Percentiles rank a stretch among this genome's conserved stretches.
Evolutionary conservation across 2,797 vertebrate species (phyloP).

Genomic region (Periparus ater): DNA sequence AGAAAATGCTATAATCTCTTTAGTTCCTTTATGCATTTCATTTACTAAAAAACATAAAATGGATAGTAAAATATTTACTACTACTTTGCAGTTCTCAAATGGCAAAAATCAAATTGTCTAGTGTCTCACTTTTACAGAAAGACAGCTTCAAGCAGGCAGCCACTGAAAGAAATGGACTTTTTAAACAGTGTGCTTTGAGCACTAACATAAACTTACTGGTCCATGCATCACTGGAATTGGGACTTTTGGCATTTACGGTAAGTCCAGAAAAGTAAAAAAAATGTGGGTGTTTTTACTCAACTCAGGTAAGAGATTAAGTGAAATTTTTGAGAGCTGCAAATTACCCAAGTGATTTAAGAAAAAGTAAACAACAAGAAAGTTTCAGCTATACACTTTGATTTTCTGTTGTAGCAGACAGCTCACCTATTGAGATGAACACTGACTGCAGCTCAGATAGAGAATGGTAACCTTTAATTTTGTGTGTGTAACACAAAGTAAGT

Average conservation of each 20-base stretch:
- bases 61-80: conserved; percentile 77
- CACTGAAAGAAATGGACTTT: neutral
- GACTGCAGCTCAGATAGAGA: neutral
- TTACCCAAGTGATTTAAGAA: neutral
- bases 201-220: neutral
- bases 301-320: neutral
- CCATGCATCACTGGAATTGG: neutral
- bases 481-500: neutral
- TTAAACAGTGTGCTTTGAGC: neutral
- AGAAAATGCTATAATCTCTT: conserved; percentile 65
- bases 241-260: neutral
- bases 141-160: neutral
- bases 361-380: neutral
- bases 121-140: conserved; percentile 42
- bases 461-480: neutral
- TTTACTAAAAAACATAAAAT: conserved; percentile 75
- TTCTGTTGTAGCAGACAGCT: neutral
- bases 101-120: conserved; percentile 55
- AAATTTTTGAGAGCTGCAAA: neutral
- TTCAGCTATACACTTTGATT: neutral
- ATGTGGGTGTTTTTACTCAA: rapidly evolving
- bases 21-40: conserved; percentile 71
- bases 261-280: neutral
- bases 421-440: neutral
- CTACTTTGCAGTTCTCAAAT: conserved; percentile 61